phyloP scores from a whole-genome alignment of 2,888 invertebrate species.

The Aleiodes alternator region DNA sequence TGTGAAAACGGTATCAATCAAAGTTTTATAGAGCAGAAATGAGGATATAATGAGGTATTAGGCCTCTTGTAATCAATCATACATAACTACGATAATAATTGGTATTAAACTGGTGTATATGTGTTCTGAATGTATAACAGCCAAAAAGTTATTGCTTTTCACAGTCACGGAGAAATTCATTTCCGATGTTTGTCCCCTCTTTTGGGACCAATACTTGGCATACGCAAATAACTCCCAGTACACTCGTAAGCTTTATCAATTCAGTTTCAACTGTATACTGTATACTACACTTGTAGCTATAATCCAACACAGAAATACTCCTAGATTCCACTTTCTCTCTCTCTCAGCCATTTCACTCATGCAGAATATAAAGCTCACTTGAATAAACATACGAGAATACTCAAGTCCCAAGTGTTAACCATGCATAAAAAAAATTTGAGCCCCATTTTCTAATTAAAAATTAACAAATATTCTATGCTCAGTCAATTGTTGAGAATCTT shows the following conservation, averaged over 20 bases:
- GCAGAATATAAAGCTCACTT: conserved; percentile 15
- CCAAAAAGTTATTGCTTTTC: conserved; percentile 9
- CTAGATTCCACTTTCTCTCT: neutral
- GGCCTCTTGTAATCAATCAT: no score
- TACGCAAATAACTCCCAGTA: conserved; percentile 50
- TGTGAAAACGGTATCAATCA: no score
- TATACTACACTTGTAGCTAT: no score
- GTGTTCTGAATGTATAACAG: neutral
- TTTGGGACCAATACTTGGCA: conserved; percentile 38
- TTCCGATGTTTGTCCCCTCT: conserved; percentile 40
- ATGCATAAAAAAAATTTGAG: no score
- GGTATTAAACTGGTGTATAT: neutral
- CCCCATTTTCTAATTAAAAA: neutral
- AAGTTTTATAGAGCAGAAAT: no score
- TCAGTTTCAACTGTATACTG: conserved; percentile 13
- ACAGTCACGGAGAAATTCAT: conserved; percentile 23
- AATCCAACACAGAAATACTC: no score
- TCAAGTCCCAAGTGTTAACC: neutral
- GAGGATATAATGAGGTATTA: no score
- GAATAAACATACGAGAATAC: neutral
- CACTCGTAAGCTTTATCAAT: conserved; percentile 47
- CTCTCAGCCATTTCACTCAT: neutral
- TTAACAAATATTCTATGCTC: neutral
- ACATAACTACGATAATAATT: neutral
- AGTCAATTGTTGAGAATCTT: conserved; percentile 3